Evolutionary conservation across 2,888 invertebrate species (phyloP), one percentile per base, ranked within the genome.

Genomic region (Napeogenes inachia): DNA sequence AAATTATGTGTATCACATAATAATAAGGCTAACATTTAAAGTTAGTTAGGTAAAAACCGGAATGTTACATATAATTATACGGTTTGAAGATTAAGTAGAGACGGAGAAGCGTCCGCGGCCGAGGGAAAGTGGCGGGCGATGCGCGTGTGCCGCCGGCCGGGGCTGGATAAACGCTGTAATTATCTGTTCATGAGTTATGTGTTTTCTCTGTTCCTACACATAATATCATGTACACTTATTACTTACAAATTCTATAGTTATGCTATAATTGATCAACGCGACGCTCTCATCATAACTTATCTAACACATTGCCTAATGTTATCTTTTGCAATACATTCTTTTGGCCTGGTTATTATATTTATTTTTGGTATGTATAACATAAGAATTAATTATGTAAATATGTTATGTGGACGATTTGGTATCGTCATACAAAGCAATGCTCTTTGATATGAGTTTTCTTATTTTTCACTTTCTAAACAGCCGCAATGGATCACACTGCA

Each of bases 81-180:
- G 50, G 50, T 2, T 30, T 30, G 50, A 12, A 50, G 50, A 50
- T 50, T 50, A 50, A 50, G 30, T 50, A 30, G 50, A 12, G 50
- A 50, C 50, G 10, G 42, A 42, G 42, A 12, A 42, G 42, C 42
- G 50, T 30, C 50, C 75, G 66, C 67, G 67, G 66, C 71, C 66
- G 71, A 72, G 77, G 75, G 81, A 82, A 81, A 81, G 80, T 80
- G 75, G 59, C 61, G 62, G 68, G 68, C 42, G 42, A 8, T 42
- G 42, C 42, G 42, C 42, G 42, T 42, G 64, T 21, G 21, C 21
- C 65, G 70, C 68, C 65, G 66, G 66, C 69, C 75, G 70, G 69
- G 47, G 54, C 38, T 35, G 45, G 45, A 56, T 47, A 45, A 65
- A 45, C 60, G 60, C 45, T 63, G 60, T 65, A 57, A 65, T 65